Base-by-base conservation (phyloP, 2,113 vertebrate genomes). In the Phalacrocorax carbo region DNA sequence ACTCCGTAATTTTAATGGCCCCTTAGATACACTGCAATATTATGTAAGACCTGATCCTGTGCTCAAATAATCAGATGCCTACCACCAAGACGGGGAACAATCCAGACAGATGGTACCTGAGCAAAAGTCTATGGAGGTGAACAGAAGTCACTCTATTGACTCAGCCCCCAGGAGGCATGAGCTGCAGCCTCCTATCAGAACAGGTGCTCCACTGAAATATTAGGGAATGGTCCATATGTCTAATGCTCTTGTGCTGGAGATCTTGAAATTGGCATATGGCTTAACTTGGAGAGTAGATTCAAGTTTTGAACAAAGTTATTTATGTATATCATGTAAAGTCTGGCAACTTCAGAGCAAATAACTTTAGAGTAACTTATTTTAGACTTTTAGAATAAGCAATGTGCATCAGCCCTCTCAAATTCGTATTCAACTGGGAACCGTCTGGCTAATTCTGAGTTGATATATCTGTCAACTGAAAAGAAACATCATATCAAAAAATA, bases 401-500 rank as follows among this genome's bases (percentile, higher is more conserved):
- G 38, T 65, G n/a, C 46, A 85, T 38, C 78, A 94, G 70, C 36
- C 80, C 62, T 93, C 89, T 66, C 73, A 91, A 72, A 97, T 88
- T 90, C 72, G 81, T 71, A 90, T 91, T 94, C 95, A 96, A 13
- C 81, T 73, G 54, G 73, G 75, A 95, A 65, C 52, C 2, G 36
- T 58, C 73, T 95, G 81, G 85, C 68, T 93, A 86, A 55, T 93
- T 94, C 69, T 77, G 82, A 90, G 72, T 51, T 94, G 82, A 96
- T 77, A 19, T 70, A 82, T 82, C 86, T 93, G 81, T 95, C 93
- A 95, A 49, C 70, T 80, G 58, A 87, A 89, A 75, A 91, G 70
- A 83, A 94, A 61, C 42, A 83, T 61, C 61, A 91, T 76, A 93
- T 86, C 34, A 94, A 87, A 90, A 95, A 93, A 57, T 42, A 36